phyloP scores from a whole-genome alignment of 2,888 invertebrate species.

The Zygothrica quintamaculata region DNA sequence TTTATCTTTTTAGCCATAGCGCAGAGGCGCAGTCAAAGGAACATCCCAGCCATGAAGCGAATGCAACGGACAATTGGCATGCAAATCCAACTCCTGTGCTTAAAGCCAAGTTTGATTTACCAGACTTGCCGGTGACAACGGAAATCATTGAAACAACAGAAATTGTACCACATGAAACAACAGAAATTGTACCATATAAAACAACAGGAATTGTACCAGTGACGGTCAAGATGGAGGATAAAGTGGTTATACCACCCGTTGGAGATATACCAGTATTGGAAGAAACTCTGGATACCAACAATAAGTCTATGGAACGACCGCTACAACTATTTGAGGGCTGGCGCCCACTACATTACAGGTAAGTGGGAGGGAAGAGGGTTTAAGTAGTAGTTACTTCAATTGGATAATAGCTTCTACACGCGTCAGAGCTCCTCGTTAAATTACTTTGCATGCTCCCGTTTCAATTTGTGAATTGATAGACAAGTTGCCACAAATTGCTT shows the following conservation, averaged over 20 bases:
- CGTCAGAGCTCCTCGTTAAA: conserved; percentile 36
- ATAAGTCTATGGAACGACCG: conserved; percentile 75
- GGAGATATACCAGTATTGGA: conserved; percentile 70
- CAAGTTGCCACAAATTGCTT: conserved; percentile 58
- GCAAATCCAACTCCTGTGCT: conserved; percentile 55
- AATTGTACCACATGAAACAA: too few species aligned
- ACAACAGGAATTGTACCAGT: conserved; percentile 14
- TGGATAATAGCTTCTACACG: conserved; percentile 53
- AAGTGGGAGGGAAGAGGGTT: conserved; percentile 50
- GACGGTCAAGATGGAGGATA: conserved; percentile 23
- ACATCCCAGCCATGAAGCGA: conserved; percentile 31
- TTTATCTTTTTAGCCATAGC: conserved; percentile 47
- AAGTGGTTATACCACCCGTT: conserved; percentile 54
- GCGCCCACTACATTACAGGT: conserved; percentile 83
- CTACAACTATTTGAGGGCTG: conserved; percentile 83
- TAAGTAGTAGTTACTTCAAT: conserved; percentile 23
- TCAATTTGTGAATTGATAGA: conserved; percentile 47
- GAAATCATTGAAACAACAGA: conserved; percentile 5
- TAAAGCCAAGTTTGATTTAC: conserved; percentile 64
- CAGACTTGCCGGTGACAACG: conserved; percentile 45
- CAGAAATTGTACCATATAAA: too few species aligned
- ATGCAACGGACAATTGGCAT: conserved; percentile 39
- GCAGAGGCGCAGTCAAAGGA: conserved; percentile 61
- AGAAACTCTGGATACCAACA: conserved; percentile 62
- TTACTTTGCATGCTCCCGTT: conserved; percentile 61